Base-by-base conservation (phyloP, 1,140 invertebrate genomes). In the Leptoteleia sp. region DNA sequence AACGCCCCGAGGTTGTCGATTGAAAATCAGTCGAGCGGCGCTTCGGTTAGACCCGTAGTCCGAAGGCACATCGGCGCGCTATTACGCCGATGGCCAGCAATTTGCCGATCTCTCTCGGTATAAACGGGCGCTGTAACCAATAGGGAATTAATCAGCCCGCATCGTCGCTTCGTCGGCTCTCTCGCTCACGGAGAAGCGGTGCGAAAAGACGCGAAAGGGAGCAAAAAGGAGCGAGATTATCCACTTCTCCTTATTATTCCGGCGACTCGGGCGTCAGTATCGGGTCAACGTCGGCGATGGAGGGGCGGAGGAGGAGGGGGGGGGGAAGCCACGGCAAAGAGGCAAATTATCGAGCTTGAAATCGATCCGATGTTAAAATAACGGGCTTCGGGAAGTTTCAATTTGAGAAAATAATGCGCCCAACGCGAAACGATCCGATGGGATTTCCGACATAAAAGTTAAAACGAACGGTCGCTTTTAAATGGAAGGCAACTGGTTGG, bases 61-160 rank as follows among this genome's bases (percentile, higher is more conserved):
- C 62, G 27, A 70, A 40, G 48, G 76, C 84, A 83, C 82, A 80
- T 88, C 78, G 77, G 48, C 70, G 48, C 70, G 83, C 83, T 86
- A 87, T 88, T 88, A 85, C 82, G 81, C 81, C n/a, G 85, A 84
- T 83, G 84, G 83, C 81, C 83, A 80, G 84, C 81, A 88, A 88
- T 87, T 89, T 88, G 79, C 85, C 76, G 83, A n/a, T n/a, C n/a
- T n/a, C 84, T 83, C 76, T 67, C 17, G 59, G 71, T 79, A 79
- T 70, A 82, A 82, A 67, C 80, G n/a, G n/a, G n/a, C 64, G 81
- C 45, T 76, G 54, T 71, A 80, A 81, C 76, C 79, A 79, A 86
- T 87, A 78, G 84, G 68, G 82, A 85, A 88, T 88, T 88, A 88
- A 89, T 89, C 86, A 87, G 64, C 65, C 70, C 64, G 59, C 76